Percentiles rank a stretch among this genome's conserved stretches.
Evolutionary conservation across 2,888 invertebrate species (phyloP).

Genomic region (Conops quadrifasciatus): DNA sequence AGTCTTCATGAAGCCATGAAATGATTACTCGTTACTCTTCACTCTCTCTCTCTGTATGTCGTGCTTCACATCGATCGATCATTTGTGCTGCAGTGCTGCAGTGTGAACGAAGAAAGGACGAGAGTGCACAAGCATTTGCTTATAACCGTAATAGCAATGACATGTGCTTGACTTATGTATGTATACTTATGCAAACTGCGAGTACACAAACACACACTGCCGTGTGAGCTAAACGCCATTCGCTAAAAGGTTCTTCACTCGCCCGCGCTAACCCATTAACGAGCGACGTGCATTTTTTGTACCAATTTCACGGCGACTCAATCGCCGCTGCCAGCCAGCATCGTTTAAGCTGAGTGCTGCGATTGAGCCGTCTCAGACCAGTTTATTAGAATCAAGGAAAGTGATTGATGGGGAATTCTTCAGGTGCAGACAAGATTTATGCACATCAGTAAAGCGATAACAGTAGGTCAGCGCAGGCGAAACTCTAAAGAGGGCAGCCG

Average conservation of each 20-base stretch:
- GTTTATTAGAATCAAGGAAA: conserved; percentile 22
- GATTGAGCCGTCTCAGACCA: neutral
- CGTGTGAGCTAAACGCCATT: too few relatives aligned
- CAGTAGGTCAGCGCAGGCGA: neutral
- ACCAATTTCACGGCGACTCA: too few relatives aligned
- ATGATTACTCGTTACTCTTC: neutral
- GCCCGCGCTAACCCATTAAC: neutral
- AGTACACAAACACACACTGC: neutral
- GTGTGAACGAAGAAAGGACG: too few relatives aligned
- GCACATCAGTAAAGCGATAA: neutral
- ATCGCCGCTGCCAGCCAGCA: too few relatives aligned
- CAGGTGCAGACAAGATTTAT: conserved; percentile 9
- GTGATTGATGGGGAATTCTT: conserved; percentile 20
- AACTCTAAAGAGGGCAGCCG: neutral
- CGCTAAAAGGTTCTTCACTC: neutral
- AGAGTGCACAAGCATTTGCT: too few relatives aligned
- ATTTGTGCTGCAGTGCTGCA: too few relatives aligned
- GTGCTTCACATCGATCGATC: too few relatives aligned
- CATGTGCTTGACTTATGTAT: neutral
- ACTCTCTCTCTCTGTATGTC: too few relatives aligned
- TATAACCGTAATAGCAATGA: neutral
- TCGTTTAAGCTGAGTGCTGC: neutral
- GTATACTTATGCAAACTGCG: too few relatives aligned
- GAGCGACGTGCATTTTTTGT: too few relatives aligned
- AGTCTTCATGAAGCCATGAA: neutral